Conservation (phyloP, 1,140 invertebrate genomes). For the Mylabris phalerata region DNA sequence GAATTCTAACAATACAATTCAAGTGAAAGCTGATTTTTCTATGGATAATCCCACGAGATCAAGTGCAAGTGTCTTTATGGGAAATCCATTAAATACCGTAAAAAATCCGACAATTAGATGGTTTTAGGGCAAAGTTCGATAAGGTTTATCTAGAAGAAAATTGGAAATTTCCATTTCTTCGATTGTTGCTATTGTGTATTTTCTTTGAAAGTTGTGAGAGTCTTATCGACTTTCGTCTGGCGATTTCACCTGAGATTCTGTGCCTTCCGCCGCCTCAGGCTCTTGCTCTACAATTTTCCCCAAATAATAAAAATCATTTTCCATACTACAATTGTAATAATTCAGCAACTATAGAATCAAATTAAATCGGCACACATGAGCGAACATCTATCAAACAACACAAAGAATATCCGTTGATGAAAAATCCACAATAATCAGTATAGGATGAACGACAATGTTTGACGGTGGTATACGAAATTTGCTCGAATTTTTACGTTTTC, state of each 20-base stretch:
- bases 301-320: not conserved
- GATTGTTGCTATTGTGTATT: not conserved
- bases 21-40: too few species aligned
- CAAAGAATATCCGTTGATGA: slow-evolving; percentile 25
- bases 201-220: slow-evolving; percentile 1
- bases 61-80: too few species aligned
- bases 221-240: slow-evolving; percentile 10
- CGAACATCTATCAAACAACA: slow-evolving; percentile 9
- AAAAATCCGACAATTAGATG: too few species aligned
- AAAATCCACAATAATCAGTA: slow-evolving; percentile 3
- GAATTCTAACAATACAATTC: too few species aligned
- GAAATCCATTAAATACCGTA: too few species aligned
- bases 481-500: slow-evolving; percentile 21
- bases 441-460: slow-evolving; percentile 6
- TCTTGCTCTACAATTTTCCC: not conserved
- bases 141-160: too few species aligned
- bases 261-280: slow-evolving; percentile 3
- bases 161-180: slow-evolving; percentile 6
- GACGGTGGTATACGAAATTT: slow-evolving; percentile 17
- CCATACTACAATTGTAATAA: not conserved
- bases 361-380: slow-evolving; percentile 8
- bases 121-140: too few species aligned
- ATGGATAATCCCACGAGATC: too few species aligned
- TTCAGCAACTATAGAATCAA: not conserved
- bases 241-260: slow-evolving; percentile 9